Base-by-base conservation (phyloP, 2,888 invertebrate species). In the Andricus quercusramuli region DNA sequence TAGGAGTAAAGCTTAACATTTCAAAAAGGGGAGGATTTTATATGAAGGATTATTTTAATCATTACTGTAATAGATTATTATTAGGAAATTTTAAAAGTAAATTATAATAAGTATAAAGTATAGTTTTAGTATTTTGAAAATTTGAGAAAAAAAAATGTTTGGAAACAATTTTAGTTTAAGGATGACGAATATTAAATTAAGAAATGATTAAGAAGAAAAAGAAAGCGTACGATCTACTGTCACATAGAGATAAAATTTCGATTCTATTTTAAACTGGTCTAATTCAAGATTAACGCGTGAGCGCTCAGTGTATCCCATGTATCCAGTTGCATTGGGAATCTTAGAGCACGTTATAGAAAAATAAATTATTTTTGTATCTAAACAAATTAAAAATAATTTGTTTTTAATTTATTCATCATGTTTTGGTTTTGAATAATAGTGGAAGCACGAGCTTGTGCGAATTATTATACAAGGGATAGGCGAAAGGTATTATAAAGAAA, bases 191-290 rank as follows among this genome's bases (percentile, higher is more conserved):
- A 13, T 17, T 17, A 65, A 65, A 32, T 32, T 1, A 17, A 17
- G 29, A 65, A 20, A 15, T 64, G 17, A 64, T 29, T 32, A 65
- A 32, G 44, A 3, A 66, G 2, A n/a, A 22, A 41, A 20, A 22
- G 22, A 22, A 67, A 67, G 22, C 37, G n/a, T 11, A 9, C 6
- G 37, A 41, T n/a, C 41, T n/a, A 66, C 20, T 37, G 66, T 66
- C 37, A 37, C 37, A 66, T 32, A 37, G 11, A 59, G 11, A 59
- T 59, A 59, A 59, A 59, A 59, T 59, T n/a, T 67, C 67, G 5
- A 17, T 67, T 67, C 67, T 67, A 67, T 67, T 67, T 67, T 67
- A 22, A 67, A 67, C 67, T 67, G n/a, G 13, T 67, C 67, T 67
- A 67, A 67, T 67, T 67, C n/a, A 41, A 67, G 67, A 41, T 67